Evolutionary conservation across 2,113 vertebrate genomes (phyloP).

Genomic region (Myrmophylax atrothorax): DNA sequence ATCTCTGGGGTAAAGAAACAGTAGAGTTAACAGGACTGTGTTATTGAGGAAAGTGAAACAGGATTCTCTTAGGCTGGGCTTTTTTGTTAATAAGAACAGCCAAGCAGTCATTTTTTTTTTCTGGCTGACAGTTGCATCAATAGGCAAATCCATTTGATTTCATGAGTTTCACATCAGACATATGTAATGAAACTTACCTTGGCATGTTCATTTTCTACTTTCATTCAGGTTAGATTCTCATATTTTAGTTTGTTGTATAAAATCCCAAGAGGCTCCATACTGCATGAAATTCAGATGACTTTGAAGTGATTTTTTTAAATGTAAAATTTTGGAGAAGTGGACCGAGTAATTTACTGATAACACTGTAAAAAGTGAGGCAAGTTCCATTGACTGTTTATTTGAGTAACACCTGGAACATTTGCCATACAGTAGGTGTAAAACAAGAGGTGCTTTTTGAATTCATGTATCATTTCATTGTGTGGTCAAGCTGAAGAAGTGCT

Average conservation of each 20-base stretch:
- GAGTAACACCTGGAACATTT: background rate
- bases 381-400: background rate
- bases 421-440: background rate
- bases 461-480: background rate
- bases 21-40: background rate
- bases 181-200: background rate
- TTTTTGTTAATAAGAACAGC: background rate
- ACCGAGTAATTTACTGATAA: background rate
- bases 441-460: background rate
- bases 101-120: background rate
- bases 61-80: background rate
- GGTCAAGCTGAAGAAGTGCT: background rate
- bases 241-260: background rate
- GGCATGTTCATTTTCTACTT: conserved; percentile 20
- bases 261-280: background rate
- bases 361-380: background rate
- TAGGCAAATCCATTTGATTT: conserved; percentile 17
- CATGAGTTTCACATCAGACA: background rate
- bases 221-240: background rate
- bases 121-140: background rate
- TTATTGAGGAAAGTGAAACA: background rate
- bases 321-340: background rate
- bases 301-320: background rate
- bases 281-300: background rate
- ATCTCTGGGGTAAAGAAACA: background rate